Conservation (phyloP, 2,113 vertebrate species). For the Bufo gargarizans region DNA sequence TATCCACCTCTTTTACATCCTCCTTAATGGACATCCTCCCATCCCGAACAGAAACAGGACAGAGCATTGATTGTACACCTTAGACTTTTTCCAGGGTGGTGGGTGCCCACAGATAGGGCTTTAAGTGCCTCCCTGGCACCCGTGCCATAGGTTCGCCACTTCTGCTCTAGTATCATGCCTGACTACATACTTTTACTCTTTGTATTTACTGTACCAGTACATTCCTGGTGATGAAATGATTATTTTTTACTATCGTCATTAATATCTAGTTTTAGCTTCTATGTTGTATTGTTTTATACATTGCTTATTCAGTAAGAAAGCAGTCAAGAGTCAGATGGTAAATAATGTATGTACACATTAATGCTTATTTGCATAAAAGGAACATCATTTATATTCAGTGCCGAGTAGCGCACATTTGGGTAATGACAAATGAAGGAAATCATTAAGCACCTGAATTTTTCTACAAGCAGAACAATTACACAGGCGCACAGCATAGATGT, state of each 20-base stretch:
- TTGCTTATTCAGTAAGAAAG: background rate
- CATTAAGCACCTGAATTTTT: slow-evolving; percentile 52
- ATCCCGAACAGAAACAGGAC: no score
- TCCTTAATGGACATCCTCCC: no score
- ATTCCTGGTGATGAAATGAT: no score
- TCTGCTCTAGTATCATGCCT: no score
- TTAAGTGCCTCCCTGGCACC: no score
- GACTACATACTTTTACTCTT: no score
- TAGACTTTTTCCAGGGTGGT: no score
- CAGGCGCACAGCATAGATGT: slow-evolving; percentile 5
- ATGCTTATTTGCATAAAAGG: slow-evolving; percentile 39
- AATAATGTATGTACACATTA: slow-evolving; percentile 6
- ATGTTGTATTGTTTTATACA: background rate
- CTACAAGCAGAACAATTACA: slow-evolving; percentile 46
- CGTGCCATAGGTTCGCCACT: no score
- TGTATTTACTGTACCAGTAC: no score
- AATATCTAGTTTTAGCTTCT: background rate
- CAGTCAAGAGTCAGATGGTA: background rate
- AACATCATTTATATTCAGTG: slow-evolving; percentile 43
- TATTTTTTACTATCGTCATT: background rate
- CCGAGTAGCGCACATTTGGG: slow-evolving; percentile 28
- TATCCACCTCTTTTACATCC: no score
- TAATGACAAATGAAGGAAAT: slow-evolving; percentile 54
- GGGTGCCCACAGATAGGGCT: no score
- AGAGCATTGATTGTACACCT: no score